These are phyloP conservation scores for Lysandra coridon DNA, from an alignment of 2,888 invertebrate genomes.

Conservation along the genomic window DNA sequence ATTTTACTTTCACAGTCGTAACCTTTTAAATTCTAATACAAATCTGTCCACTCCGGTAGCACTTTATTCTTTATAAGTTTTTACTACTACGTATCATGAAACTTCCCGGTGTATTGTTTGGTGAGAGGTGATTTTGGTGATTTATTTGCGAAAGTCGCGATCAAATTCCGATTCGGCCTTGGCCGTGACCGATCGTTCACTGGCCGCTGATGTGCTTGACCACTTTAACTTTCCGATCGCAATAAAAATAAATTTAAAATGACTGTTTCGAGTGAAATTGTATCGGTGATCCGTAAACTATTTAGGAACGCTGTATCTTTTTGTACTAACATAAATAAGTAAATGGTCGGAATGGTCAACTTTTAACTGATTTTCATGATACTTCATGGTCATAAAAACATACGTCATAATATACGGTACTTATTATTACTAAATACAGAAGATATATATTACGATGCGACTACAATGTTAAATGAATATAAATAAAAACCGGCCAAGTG, in stretches of 20 bases:
- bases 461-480: too few species aligned
- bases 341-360: too few species aligned
- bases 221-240: constrained; percentile 47
- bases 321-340: too few species aligned
- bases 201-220: constrained; percentile 65
- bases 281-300: neutral
- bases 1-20: constrained; percentile 57
- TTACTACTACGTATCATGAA: constrained; percentile 40
- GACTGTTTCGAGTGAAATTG: constrained; percentile 5
- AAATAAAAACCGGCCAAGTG: too few species aligned
- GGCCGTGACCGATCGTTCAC: constrained; percentile 76
- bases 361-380: too few species aligned
- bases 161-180: constrained; percentile 63
- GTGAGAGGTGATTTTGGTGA: constrained; percentile 50
- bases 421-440: too few species aligned
- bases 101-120: constrained; percentile 46
- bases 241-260: constrained; percentile 38
- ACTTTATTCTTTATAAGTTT: neutral
- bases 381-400: too few species aligned
- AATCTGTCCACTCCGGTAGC: neutral
- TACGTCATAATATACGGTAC: too few species aligned
- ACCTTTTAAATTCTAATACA: constrained; percentile 10
- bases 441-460: too few species aligned
- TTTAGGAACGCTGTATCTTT: neutral
- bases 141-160: constrained; percentile 49